A percentile compares a stretch with the other conserved stretches of the same genome.
phyloP scores from a whole-genome alignment of 2,797 vertebrate species.

The Myiothlypis coronata region DNA sequence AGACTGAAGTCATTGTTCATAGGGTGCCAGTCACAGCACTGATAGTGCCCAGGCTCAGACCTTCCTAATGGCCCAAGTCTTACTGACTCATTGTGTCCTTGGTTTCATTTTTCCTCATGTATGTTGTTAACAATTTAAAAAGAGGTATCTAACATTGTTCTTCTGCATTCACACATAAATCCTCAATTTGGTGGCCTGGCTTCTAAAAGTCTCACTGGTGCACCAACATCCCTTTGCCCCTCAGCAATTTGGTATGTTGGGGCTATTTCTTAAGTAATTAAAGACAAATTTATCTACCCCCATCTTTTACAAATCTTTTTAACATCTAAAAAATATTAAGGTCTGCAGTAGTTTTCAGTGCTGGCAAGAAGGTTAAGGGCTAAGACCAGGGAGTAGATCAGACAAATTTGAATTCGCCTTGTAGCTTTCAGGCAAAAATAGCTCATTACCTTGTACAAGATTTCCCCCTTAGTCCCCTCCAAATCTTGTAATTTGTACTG shows the following conservation, averaged over 20 bases:
- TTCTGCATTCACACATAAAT: background rate
- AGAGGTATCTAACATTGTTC: background rate
- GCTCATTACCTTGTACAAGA: background rate
- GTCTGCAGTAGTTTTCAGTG: background rate
- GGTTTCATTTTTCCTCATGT: background rate
- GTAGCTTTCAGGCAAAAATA: background rate
- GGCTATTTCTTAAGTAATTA: background rate
- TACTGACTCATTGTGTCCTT: background rate
- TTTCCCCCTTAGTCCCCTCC: rapidly evolving
- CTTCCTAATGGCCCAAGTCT: background rate
- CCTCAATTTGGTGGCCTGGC: background rate
- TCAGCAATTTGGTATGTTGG: background rate
- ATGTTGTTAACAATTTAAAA: background rate
- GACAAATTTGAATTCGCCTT: background rate
- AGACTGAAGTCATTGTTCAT: background rate
- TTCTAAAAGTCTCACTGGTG: background rate
- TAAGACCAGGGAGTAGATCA: background rate
- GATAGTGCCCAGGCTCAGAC: background rate
- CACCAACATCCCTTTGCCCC: background rate
- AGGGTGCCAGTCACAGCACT: background rate
- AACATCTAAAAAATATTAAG: background rate
- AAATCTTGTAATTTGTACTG: background rate
- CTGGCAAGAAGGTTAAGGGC: background rate
- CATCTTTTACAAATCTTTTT: background rate
- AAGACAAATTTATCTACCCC: background rate